Base-by-base conservation (phyloP, 2,888 invertebrate species). In the Nudaria mundana region DNA sequence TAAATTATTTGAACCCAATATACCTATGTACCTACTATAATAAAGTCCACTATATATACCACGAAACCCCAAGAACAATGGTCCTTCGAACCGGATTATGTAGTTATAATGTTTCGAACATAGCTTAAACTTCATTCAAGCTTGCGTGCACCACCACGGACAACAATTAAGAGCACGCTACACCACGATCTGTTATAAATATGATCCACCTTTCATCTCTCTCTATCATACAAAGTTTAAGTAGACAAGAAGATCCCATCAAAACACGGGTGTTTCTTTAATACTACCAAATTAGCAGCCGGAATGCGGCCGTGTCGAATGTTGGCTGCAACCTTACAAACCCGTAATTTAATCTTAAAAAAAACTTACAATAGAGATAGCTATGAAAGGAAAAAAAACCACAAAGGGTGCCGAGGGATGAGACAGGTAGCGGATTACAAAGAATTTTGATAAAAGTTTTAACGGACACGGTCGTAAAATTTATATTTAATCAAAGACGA, bases 241-340 rank as follows among this genome's bases (percentile, higher is more conserved):
- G 41, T 44, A 42, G 61, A 54, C 28, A 32, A 31, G 24, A 42
- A 18, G 37, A 37, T 32, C 5, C 30, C 32, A 40, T 42, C 42
- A 52, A 44, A 55, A 53, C 62, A 66, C 56, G 61, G 63, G 58
- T 68, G 70, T 71, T 67, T 48, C 44, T 65, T 69, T 76, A 72
- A 56, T 59, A 60, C 50, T 52, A 71, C 67, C 71, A 78, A 83
- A 85, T 86, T 82, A 84, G 76, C 77, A 78, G 76, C 69, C 64
- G 84, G 85, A 83, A 83, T 85, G 84, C 62, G 72, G 67, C 77
- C 76, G 71, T 73, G 71, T 78, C 81, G 75, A 84, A 86, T 78
- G 70, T 64, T 79, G 69, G 72, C 67, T 80, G 82, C 82, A 80
- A 81, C 81, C 72, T 74, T 73, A 82, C 77, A 81, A 52, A 78